Evolutionary conservation across 2,888 invertebrate species (phyloP).

Genomic region (Molorchus minor): DNA sequence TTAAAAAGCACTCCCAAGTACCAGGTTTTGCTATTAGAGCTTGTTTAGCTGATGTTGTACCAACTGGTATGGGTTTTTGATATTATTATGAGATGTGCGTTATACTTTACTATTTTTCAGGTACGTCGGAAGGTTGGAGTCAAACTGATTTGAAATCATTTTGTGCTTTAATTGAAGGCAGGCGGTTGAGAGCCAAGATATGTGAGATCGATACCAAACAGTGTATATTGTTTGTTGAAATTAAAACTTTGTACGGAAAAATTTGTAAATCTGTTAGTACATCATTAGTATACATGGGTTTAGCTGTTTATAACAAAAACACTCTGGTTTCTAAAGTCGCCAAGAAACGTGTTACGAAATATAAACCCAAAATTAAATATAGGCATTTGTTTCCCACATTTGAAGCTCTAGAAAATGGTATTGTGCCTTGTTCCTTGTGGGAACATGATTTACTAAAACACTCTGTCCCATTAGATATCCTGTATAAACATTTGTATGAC

Average conservation of each 20-base stretch:
- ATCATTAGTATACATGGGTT: slow-evolving; percentile 11
- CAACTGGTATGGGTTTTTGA: background rate
- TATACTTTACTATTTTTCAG: slow-evolving; percentile 14
- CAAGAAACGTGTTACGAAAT: slow-evolving; percentile 14
- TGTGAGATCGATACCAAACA: slow-evolving; percentile 20
- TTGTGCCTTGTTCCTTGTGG: slow-evolving; percentile 33
- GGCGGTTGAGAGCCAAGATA: slow-evolving; percentile 16
- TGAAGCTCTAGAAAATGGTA: slow-evolving; percentile 25
- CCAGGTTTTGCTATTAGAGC: slow-evolving; percentile 33
- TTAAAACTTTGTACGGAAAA: background rate
- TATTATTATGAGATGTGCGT: background rate
- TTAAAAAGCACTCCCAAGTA: slow-evolving; percentile 25
- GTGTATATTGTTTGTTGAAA: slow-evolving; percentile 23
- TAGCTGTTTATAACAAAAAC: slow-evolving; percentile 11
- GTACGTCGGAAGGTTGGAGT: slow-evolving; percentile 27
- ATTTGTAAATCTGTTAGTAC: slow-evolving; percentile 3
- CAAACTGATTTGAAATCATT: slow-evolving; percentile 17
- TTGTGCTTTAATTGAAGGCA: slow-evolving; percentile 14
- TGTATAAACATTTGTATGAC: slow-evolving; percentile 27
- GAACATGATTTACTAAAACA: slow-evolving; percentile 30
- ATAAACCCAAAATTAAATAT: slow-evolving; percentile 27
- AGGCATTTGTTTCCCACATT: slow-evolving; percentile 33
- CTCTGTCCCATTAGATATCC: slow-evolving; percentile 25
- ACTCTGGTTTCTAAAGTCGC: background rate
- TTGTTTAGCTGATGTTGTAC: slow-evolving; percentile 21